A percentile compares a stretch with the other conserved stretches of the same genome.
phyloP scores from a whole-genome alignment of 1,140 invertebrate genomes.

The Atopsyche davidsoni region DNA sequence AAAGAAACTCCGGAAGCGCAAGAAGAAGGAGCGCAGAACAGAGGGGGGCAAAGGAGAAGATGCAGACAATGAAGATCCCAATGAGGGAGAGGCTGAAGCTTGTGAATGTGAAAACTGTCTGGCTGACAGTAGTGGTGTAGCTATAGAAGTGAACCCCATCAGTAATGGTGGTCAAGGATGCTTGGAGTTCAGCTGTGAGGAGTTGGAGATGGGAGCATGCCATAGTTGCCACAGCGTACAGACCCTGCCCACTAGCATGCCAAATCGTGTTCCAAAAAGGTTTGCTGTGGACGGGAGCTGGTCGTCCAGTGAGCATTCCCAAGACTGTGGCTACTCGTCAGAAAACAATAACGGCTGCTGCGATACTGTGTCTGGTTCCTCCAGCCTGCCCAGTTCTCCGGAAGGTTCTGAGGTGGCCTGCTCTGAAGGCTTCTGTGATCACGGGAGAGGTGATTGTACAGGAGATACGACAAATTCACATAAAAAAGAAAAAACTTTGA shows the following conservation, averaged over 20 bases:
- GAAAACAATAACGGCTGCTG: slow-evolving; percentile 66
- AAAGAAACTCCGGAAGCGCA: slow-evolving; percentile 81
- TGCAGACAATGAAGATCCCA: slow-evolving; percentile 24
- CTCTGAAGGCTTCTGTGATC: slow-evolving; percentile 75
- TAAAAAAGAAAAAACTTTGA: slow-evolving; percentile 43
- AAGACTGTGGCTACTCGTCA: slow-evolving; percentile 79
- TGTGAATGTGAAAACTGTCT: slow-evolving; percentile 21
- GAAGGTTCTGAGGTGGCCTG: slow-evolving; percentile 81
- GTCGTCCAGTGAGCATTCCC: slow-evolving; percentile 62
- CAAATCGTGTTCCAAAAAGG: slow-evolving; percentile 21
- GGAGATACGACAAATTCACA: slow-evolving; percentile 38
- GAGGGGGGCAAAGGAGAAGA: slow-evolving; percentile 32
- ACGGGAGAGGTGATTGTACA: slow-evolving; percentile 55
- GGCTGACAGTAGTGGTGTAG: slow-evolving; percentile 12
- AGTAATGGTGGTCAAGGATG: slow-evolving; percentile 19
- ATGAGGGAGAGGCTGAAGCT: slow-evolving; percentile 16
- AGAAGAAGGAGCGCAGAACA: slow-evolving; percentile 59
- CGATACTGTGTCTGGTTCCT: slow-evolving; percentile 56
- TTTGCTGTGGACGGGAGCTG: slow-evolving; percentile 43
- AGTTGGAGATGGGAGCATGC: slow-evolving; percentile 21
- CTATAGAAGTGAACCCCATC: slow-evolving; percentile 17
- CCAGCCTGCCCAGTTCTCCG: slow-evolving; percentile 68
- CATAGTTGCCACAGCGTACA: slow-evolving; percentile 39
- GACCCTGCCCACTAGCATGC: slow-evolving; percentile 5
- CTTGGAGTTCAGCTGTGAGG: slow-evolving; percentile 15